A percentile compares a stretch with the other conserved stretches of the same genome.
These are phyloP conservation scores for Tinea trinotella DNA, from an alignment of 2,888 invertebrate species.

Conservation along the genomic window DNA sequence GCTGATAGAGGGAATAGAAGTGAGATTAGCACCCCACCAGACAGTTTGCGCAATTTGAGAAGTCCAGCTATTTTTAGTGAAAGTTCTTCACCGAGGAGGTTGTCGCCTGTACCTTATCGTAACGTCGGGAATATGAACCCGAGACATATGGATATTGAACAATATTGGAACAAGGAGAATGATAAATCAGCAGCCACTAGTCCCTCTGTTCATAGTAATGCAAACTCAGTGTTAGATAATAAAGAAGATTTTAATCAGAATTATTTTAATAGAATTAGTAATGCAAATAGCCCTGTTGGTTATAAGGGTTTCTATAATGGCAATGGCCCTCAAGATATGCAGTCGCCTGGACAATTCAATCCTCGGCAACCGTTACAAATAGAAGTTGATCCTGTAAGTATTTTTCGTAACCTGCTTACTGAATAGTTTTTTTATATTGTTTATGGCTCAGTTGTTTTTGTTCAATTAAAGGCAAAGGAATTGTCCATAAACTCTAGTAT, in stretches of 20 bases:
- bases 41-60: conserved; percentile 41
- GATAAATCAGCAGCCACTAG: conserved; percentile 50
- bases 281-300: conserved; percentile 49
- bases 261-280: conserved; percentile 52
- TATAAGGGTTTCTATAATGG: conserved; percentile 49
- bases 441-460: too few species aligned
- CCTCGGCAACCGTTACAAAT: conserved; percentile 71
- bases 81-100: conserved; percentile 51
- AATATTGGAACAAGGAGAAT: conserved; percentile 50
- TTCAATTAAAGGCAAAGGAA: too few species aligned
- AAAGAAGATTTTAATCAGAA: conserved; percentile 61
- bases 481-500: too few species aligned
- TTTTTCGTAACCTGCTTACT: too few species aligned
- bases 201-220: conserved; percentile 43
- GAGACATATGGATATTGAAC: conserved; percentile 58
- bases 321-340: conserved; percentile 34
- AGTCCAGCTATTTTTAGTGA: conserved; percentile 64
- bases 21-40: conserved; percentile 47
- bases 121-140: conserved; percentile 70
- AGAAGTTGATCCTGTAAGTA: conserved; percentile 80
- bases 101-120: conserved; percentile 62
- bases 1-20: conserved; percentile 33
- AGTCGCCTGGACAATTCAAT: conserved; percentile 31
- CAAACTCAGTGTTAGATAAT: conserved; percentile 35
- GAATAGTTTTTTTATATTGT: too few species aligned